Conservation (phyloP, 2,113 vertebrate genomes). For the Athene noctua region DNA sequence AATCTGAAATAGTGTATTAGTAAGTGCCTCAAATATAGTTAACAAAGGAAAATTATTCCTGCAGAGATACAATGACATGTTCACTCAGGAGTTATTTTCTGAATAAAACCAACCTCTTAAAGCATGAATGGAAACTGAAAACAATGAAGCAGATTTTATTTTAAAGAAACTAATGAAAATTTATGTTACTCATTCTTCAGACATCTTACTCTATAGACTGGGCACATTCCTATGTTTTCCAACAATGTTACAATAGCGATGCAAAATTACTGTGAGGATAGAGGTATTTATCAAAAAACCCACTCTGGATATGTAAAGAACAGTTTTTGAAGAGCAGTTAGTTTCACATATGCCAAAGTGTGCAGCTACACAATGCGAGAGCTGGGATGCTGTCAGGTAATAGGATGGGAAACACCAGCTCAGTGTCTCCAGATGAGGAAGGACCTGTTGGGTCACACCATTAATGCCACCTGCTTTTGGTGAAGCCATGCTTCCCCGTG, state of each 20-base stretch:
- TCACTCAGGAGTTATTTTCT: not conserved
- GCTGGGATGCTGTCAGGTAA: not conserved
- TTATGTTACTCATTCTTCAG: not conserved
- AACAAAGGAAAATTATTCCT: not conserved
- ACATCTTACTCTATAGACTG: not conserved
- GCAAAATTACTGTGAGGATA: not conserved
- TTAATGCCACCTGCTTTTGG: not conserved
- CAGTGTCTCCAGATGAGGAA: not conserved
- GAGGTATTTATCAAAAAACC: not conserved
- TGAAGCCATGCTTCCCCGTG: not conserved
- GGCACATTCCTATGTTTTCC: not conserved
- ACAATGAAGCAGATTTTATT: not conserved
- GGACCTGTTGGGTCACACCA: too few relatives aligned
- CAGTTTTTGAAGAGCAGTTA: not conserved
- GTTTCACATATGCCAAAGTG: accelerated
- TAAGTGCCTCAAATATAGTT: not conserved
- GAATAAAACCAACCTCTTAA: not conserved
- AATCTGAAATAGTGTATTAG: not conserved
- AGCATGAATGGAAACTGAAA: not conserved
- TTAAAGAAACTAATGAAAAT: not conserved
- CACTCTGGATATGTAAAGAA: not conserved
- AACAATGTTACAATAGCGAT: not conserved
- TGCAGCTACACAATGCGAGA: not conserved
- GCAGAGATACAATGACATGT: not conserved
- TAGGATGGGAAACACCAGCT: not conserved